Conservation (phyloP, 1,140 invertebrate genomes). For the Oppia nitens region DNA sequence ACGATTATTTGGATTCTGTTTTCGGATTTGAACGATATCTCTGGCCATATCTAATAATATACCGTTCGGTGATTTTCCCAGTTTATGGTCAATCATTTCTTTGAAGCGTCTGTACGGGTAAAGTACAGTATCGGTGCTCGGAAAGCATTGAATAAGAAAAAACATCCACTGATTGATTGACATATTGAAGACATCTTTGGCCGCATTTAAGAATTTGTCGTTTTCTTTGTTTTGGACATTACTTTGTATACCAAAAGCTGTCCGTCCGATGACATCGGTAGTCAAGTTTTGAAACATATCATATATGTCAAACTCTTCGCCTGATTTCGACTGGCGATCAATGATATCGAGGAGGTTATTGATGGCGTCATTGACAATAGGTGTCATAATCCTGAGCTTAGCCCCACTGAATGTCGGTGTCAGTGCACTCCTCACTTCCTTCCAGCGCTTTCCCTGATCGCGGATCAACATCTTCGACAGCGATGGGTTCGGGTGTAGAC, state of each 20-base stretch:
- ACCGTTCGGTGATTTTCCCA: background rate
- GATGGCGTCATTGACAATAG: constrained; percentile 26
- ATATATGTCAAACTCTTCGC: constrained; percentile 25
- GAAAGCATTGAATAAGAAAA: constrained; percentile 7
- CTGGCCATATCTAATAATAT: background rate
- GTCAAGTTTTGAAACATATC: constrained; percentile 33
- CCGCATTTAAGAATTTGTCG: constrained; percentile 14
- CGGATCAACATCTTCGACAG: constrained; percentile 17
- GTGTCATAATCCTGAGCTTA: constrained; percentile 33
- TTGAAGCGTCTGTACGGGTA: constrained; percentile 6
- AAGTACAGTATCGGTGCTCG: constrained; percentile 1
- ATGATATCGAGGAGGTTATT: constrained; percentile 23
- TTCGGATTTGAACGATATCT: background rate
- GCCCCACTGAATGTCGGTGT: constrained; percentile 36
- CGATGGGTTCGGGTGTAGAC: constrained; percentile 9
- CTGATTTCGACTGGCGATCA: constrained; percentile 10
- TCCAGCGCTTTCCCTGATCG: constrained; percentile 29
- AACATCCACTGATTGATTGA: background rate
- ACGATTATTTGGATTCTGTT: background rate
- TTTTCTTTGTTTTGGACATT: constrained; percentile 11
- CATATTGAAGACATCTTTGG: constrained; percentile 15
- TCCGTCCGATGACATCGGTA: constrained; percentile 33
- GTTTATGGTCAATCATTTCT: background rate
- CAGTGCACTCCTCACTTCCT: constrained; percentile 32
- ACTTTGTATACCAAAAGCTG: constrained; percentile 30